Evolutionary conservation across 1,140 invertebrate species (phyloP), one percentile per base, ranked within the genome.

Genomic region (Telenomus remus): DNA sequence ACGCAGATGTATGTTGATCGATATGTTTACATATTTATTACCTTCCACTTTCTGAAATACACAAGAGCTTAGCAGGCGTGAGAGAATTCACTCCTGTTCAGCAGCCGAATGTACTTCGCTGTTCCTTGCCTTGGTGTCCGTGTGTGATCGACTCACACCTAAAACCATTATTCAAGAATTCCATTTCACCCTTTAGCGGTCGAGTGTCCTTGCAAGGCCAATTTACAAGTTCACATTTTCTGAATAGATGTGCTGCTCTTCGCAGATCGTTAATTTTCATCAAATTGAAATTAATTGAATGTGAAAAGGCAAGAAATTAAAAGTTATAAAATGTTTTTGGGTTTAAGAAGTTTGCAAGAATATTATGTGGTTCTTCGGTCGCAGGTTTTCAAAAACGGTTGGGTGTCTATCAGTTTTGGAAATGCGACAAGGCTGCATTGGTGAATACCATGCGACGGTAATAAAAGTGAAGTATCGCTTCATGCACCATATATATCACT

Each of bases 1-100:
- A 71, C 47, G 60, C 37, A 56, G 68, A 71, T 63, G 63, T 63
- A 63, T 49, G 68, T 61, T 71, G 68, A 71, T 71, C 68, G 56
- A 16, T 39, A 27, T 71, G 68, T 63, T 71, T 71, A 71, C 68
- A 71, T 63, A 71, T 71, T 71, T 71, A 71, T 71, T 51, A 70
- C 66, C 56, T 55, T 61, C 57, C 34, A 70, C 66, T 61, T n/a
- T n/a, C 19, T 6, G 19, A 27, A 57, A 7, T 61, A 61, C 51
- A 70, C 54, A 53, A 61, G 57, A 71, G 53, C 46, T 37, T 71
- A 55, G 56, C 42, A 11, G 61, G 46, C 57, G 68, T 71, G 68
- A 51, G 57, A 71, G 46, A 50, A 50, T 56, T 19, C 15, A 57
- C 56, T 61, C 56, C 43, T 54, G 49, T 60, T 54, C 39, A 47